Conservation (phyloP, 1,140 invertebrate species). For the Philaenus spumarius region DNA sequence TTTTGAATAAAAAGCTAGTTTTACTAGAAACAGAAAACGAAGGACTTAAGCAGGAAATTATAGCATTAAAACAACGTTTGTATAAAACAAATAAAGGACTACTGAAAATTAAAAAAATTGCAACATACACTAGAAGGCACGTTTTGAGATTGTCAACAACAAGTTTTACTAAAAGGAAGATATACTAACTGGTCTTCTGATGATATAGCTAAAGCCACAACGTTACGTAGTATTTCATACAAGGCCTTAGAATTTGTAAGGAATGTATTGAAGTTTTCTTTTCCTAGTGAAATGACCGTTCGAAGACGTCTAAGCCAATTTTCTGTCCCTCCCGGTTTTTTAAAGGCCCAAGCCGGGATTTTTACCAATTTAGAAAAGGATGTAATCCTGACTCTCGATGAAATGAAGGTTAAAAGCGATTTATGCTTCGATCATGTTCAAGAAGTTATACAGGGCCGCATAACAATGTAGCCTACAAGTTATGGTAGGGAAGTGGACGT, state of each 20-base stretch:
- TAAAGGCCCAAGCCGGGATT: not conserved
- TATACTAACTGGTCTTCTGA: not conserved
- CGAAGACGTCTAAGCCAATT: not conserved
- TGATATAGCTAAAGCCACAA: not conserved
- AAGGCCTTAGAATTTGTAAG: not conserved
- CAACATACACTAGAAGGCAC: no score
- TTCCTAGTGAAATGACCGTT: not conserved
- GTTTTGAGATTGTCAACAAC: not conserved
- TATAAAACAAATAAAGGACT: not conserved
- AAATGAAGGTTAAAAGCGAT: constrained; percentile 2
- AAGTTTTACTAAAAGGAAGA: not conserved
- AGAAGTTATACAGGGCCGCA: not conserved
- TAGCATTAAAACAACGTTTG: not conserved
- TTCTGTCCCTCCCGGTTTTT: not conserved
- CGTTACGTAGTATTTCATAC: not conserved
- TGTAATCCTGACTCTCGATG: not conserved
- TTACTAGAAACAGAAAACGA: no score
- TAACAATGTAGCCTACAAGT: not conserved
- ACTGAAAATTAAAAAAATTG: no score
- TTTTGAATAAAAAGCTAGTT: no score
- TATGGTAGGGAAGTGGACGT: not conserved
- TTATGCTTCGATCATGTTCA: not conserved
- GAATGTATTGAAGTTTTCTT: not conserved
- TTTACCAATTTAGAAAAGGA: not conserved
- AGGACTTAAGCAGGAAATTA: not conserved